Evolutionary conservation across 2,113 vertebrate genomes (phyloP).

Genomic region (Neofelis nebulosa): DNA sequence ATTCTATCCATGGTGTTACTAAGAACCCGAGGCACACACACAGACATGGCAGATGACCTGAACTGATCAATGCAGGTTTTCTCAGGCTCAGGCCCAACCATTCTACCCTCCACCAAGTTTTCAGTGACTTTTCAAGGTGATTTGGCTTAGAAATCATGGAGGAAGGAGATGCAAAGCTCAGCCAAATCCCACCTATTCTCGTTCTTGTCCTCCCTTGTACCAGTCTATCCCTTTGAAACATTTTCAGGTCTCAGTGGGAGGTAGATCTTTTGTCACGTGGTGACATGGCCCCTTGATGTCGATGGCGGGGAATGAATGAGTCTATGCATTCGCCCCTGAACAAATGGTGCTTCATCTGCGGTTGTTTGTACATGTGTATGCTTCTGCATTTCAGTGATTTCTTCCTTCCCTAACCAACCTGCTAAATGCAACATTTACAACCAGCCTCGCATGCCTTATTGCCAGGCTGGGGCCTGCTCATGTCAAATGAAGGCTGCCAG

Average conservation of each 20-base stretch:
- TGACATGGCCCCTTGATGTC: neutral
- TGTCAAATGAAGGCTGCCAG: slow-evolving; percentile 33
- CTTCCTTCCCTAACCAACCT: slow-evolving; percentile 30
- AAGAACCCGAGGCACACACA: neutral
- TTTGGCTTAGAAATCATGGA: neutral
- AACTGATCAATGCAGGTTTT: neutral
- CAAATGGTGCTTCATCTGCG: neutral
- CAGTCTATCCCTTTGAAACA: neutral
- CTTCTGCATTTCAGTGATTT: slow-evolving; percentile 1
- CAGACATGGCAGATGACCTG: rapidly evolving
- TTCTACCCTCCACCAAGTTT: neutral
- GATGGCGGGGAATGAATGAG: neutral
- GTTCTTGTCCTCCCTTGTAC: neutral
- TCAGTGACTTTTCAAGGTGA: slow-evolving; percentile 3
- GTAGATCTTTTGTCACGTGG: neutral
- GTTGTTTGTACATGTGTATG: neutral
- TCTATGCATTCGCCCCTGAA: slow-evolving; percentile 4
- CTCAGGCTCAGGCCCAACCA: neutral
- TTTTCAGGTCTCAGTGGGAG: slow-evolving; percentile 22
- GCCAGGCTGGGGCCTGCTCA: neutral
- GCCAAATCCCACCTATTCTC: neutral
- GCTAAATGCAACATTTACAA: slow-evolving; percentile 57
- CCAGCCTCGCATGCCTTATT: slow-evolving; percentile 21
- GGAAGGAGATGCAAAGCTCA: neutral
- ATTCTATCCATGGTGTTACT: neutral